A percentile compares a stretch with the other conserved stretches of the same genome.
These are phyloP conservation scores for Elanus axillaris DNA, from an alignment of 2,113 vertebrate species.

Conservation along the genomic window DNA sequence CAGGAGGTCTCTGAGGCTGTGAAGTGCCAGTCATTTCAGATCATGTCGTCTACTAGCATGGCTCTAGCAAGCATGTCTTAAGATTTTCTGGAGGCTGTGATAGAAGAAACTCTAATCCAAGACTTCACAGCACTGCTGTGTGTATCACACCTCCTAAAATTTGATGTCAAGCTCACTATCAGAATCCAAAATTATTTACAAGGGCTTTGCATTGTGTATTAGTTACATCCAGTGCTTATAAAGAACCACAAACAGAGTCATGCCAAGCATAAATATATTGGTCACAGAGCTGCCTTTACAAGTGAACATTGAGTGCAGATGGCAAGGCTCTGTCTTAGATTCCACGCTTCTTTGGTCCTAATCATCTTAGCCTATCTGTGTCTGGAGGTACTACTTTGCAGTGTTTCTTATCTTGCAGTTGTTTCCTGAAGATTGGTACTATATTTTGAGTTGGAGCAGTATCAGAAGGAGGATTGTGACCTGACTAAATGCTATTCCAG, in stretches of 20 bases:
- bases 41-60: not conserved
- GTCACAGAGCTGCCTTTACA: not conserved
- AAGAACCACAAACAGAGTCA: not conserved
- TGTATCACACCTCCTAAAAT: not conserved
- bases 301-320: not conserved
- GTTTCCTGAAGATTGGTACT: not conserved
- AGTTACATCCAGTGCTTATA: not conserved
- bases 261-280: not conserved
- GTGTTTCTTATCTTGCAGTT: not conserved
- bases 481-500: not conserved
- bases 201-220: not conserved
- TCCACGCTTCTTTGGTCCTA: not conserved
- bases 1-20: not conserved
- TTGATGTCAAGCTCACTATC: accelerated
- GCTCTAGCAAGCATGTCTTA: not conserved
- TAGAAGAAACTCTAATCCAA: not conserved
- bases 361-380: not conserved
- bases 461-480: not conserved
- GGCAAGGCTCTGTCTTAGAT: not conserved
- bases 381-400: not conserved
- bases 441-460: not conserved
- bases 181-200: not conserved
- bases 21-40: not conserved
- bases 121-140: not conserved
- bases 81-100: not conserved